These are phyloP conservation scores for Julus scanicus DNA, from an alignment of 2,888 invertebrate species.

Conservation along the genomic window DNA sequence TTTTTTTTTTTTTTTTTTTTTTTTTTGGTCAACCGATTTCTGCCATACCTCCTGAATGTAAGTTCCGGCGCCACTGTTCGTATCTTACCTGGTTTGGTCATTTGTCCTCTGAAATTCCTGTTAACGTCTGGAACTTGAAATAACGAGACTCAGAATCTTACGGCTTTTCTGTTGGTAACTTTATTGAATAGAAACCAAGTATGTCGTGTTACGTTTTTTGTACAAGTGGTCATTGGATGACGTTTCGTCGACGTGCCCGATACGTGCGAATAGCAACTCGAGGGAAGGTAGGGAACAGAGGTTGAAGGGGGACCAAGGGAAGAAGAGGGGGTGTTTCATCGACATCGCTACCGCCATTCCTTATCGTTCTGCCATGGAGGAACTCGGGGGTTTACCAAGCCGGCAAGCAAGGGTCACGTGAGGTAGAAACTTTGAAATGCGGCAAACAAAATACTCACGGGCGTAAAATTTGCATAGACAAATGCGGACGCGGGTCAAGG, in stretches of 20 bases:
- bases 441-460: background rate
- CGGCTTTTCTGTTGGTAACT: slow-evolving; percentile 13
- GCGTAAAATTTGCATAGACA: slow-evolving; percentile 13
- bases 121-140: background rate
- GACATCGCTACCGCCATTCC: background rate
- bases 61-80: too few relatives aligned
- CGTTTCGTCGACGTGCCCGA: slow-evolving; percentile 29
- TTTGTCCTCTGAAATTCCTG: too few relatives aligned
- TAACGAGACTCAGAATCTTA: background rate
- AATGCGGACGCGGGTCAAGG: background rate
- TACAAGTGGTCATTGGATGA: slow-evolving; percentile 16
- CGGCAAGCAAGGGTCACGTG: background rate
- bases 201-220: slow-evolving; percentile 33
- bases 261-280: slow-evolving; percentile 33
- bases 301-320: background rate
- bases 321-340: background rate
- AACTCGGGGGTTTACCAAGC: background rate
- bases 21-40: too few relatives aligned
- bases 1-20: too few relatives aligned
- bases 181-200: slow-evolving; percentile 33
- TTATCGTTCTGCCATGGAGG: background rate
- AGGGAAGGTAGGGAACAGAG: background rate
- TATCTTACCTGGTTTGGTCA: too few relatives aligned
- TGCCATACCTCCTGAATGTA: too few relatives aligned
- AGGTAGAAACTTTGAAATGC: slow-evolving; percentile 21